Base-by-base conservation (phyloP, 2,797 vertebrate genomes). In the Amazonetta brasiliensis region DNA sequence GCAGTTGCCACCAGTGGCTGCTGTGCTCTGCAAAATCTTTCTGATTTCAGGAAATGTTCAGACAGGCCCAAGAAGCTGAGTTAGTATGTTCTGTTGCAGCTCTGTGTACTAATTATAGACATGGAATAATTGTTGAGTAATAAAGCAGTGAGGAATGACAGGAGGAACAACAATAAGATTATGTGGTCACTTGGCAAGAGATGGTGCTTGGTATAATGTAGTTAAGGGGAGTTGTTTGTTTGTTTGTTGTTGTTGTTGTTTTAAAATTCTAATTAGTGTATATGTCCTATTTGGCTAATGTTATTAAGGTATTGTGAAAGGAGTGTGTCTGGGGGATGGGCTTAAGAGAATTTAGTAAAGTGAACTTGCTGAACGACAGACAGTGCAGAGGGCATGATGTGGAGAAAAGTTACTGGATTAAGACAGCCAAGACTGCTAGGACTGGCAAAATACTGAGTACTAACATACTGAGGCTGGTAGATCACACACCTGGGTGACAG, bases 81-180 rank as follows among this genome's bases (percentile, higher is more conserved):
- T 56, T 94, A 75, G 9, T 83, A 77, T 81, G 55, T 87, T 56
- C 28, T 89, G 28, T 76, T 94, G 39, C 71, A 87, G 68, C 33
- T 44, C 31, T 54, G 60, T 79, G 75, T 79, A 77, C 93, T 97
- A 96, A 95, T 95, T 91, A 93, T 89, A 95, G 86, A 67, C 72
- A 84, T 2, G 37, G 72, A 90, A 72, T 89, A 93, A 91, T 85
- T 90, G 64, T 43, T 85, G 72, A 87, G 58, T 89, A 95, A 92
- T 83, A 81, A 64, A 31, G 21, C 0, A 6, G 64, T 80, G 68
- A 93, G 52, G 52, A 93, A 91, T 90, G 78, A 87, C 60, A 84
- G 82, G 8, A 90, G 78, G 75, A 95, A 62, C 72, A 89, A 62
- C 78, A 93, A 54, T 80, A 58, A 89, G 78, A 87, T 93, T 89